phyloP scores from a whole-genome alignment of 2,888 invertebrate genomes.

The Agonopterix alstromeriana region DNA sequence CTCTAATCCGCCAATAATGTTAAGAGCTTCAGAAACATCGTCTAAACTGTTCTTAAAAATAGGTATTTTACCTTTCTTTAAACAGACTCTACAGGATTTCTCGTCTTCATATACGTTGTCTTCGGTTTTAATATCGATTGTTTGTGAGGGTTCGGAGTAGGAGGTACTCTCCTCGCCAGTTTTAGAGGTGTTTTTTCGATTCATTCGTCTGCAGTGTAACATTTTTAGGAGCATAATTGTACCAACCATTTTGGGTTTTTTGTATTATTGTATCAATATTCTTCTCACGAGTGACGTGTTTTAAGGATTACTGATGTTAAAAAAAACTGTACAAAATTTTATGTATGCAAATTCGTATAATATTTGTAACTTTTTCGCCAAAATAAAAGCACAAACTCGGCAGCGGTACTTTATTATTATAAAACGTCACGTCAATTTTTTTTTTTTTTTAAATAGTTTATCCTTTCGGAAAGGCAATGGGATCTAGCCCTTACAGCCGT shows the following conservation, averaged over 20 bases:
- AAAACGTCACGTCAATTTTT: no score
- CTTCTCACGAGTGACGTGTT: no score
- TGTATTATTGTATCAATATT: no score
- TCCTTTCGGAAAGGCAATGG: no score
- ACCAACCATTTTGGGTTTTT: constrained; percentile 30
- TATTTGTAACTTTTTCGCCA: no score
- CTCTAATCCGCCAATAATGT: constrained; percentile 38
- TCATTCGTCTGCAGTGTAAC: constrained; percentile 35
- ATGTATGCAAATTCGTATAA: no score
- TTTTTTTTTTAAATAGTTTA: no score
- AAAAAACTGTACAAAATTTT: no score
- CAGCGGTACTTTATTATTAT: no score
- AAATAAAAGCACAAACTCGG: no score
- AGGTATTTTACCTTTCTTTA: constrained; percentile 50
- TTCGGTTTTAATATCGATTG: constrained; percentile 8
- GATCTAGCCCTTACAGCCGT: no score
- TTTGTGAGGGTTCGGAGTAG: not conserved
- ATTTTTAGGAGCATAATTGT: constrained; percentile 39
- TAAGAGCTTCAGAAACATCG: constrained; percentile 37
- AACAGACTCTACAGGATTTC: constrained; percentile 48
- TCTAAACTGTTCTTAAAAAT: constrained; percentile 34
- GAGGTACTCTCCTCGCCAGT: not conserved
- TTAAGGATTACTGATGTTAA: no score
- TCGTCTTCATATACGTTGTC: constrained; percentile 9
- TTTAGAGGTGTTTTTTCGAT: constrained; percentile 6